These are phyloP conservation scores for Rotaria socialis DNA, from an alignment of 2,888 invertebrate species.

Conservation along the genomic window DNA sequence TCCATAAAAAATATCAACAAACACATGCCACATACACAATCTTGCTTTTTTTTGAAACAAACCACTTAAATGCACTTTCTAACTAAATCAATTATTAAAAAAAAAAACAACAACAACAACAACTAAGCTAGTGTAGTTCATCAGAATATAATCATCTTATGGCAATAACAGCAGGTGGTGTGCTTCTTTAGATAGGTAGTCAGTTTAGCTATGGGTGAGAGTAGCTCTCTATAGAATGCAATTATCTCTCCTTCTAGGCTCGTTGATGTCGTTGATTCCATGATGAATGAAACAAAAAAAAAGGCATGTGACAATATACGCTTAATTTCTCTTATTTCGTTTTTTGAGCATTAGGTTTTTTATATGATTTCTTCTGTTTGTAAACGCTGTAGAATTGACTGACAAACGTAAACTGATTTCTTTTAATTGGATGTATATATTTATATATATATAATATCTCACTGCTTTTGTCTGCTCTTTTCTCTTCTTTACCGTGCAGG, in stretches of 20 bases:
- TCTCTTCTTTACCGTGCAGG: constrained; percentile 31
- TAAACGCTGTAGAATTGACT: constrained; percentile 13
- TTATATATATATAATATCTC: constrained; percentile 11
- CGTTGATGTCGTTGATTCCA: background rate
- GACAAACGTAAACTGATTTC: background rate
- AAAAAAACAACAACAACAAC: background rate
- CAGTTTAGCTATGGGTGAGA: background rate
- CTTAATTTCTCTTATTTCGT: background rate
- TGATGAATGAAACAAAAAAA: background rate
- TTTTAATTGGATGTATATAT: background rate
- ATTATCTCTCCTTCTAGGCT: constrained; percentile 14
- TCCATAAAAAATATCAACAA: no score
- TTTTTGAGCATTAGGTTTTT: constrained; percentile 1
- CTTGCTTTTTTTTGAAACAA: background rate
- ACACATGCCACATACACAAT: background rate
- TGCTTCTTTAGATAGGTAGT: constrained; percentile 12
- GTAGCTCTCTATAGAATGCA: background rate
- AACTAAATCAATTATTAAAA: background rate
- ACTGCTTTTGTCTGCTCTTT: constrained; percentile 3
- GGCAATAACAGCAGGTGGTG: constrained; percentile 36
- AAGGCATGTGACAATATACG: constrained; percentile 1
- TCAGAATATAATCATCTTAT: background rate
- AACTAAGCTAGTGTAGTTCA: background rate
- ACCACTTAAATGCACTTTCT: constrained; percentile 15
- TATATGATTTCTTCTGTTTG: constrained; percentile 6